Evolutionary conservation across 2,797 vertebrate species (phyloP).

Genomic region (Alosa sapidissima): DNA sequence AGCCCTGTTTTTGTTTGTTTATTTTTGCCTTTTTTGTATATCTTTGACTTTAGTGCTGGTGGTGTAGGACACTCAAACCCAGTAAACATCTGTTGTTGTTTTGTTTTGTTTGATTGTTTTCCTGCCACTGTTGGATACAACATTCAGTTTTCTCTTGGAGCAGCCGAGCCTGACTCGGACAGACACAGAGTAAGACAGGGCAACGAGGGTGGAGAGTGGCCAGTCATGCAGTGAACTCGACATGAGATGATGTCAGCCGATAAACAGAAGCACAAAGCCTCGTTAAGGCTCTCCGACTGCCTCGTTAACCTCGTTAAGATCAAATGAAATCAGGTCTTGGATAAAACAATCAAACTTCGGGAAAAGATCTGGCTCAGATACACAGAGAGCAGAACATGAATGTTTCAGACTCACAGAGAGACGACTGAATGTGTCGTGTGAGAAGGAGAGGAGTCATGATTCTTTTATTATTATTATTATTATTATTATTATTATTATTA

Average conservation of each 20-base stretch:
- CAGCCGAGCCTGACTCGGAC: not conserved
- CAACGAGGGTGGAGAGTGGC: not conserved
- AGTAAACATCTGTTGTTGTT: not conserved
- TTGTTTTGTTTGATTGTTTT: not conserved
- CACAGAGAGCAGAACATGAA: too few relatives aligned
- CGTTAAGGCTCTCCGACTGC: not conserved
- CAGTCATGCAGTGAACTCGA: not conserved
- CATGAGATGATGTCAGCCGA: not conserved
- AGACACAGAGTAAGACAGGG: not conserved
- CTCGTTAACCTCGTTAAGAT: not conserved
- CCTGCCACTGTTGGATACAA: not conserved
- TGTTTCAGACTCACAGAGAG: not conserved
- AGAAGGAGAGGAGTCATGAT: not conserved
- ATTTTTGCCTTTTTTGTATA: not conserved
- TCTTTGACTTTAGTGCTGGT: not conserved
- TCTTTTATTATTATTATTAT: not conserved
- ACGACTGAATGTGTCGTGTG: not conserved
- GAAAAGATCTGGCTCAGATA: not conserved
- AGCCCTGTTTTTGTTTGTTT: not conserved
- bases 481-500: too few relatives aligned
- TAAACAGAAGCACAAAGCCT: constrained; percentile 7
- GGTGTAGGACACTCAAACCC: not conserved
- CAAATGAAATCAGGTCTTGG: not conserved
- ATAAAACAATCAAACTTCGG: not conserved
- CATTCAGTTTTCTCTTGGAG: not conserved